A percentile compares a stretch with the other conserved stretches of the same genome.
These are phyloP conservation scores for Coranthus polyacanthus DNA, from an alignment of 2,797 vertebrate genomes.

Conservation along the genomic window DNA sequence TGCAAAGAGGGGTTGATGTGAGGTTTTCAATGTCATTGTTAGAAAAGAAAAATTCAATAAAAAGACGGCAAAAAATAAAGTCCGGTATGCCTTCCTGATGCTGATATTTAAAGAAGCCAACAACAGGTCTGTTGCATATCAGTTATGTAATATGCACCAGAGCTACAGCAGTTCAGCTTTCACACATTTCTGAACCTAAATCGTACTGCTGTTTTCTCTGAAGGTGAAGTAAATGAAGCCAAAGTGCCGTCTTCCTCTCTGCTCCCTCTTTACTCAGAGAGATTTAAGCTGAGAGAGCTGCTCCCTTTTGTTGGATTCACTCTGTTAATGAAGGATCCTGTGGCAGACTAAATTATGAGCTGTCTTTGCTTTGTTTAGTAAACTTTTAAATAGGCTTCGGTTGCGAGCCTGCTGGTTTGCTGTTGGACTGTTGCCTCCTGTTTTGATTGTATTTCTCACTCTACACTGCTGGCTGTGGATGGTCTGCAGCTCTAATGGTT, in stretches of 20 bases:
- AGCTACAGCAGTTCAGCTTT: not conserved
- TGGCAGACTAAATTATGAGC: slow-evolving; percentile 58
- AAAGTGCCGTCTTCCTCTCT: slow-evolving; percentile 35
- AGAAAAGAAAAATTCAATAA: no score
- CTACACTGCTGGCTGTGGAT: not conserved
- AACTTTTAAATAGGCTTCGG: slow-evolving; percentile 43
- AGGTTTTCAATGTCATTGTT: no score
- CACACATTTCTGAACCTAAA: slow-evolving; percentile 20
- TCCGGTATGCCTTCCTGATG: not conserved
- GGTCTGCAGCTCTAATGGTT: slow-evolving; percentile 2
- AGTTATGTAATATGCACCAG: slow-evolving; percentile 33
- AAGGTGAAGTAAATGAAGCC: slow-evolving; percentile 43
- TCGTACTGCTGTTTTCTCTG: slow-evolving; percentile 18
- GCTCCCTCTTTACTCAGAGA: slow-evolving; percentile 20
- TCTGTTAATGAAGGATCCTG: slow-evolving; percentile 53
- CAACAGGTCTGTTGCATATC: slow-evolving; percentile 1
- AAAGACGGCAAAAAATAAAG: no score
- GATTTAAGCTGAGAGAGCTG: slow-evolving; percentile 43
- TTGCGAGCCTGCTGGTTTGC: not conserved
- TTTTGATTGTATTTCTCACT: slow-evolving; percentile 17
- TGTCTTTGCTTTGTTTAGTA: slow-evolving; percentile 41
- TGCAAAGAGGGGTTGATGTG: no score
- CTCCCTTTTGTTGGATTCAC: slow-evolving; percentile 26
- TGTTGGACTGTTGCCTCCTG: slow-evolving; percentile 3
- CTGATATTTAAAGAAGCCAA: slow-evolving; percentile 22